Conservation (phyloP, 2,113 vertebrate genomes). For the Paramisgurnus dabryanus region DNA sequence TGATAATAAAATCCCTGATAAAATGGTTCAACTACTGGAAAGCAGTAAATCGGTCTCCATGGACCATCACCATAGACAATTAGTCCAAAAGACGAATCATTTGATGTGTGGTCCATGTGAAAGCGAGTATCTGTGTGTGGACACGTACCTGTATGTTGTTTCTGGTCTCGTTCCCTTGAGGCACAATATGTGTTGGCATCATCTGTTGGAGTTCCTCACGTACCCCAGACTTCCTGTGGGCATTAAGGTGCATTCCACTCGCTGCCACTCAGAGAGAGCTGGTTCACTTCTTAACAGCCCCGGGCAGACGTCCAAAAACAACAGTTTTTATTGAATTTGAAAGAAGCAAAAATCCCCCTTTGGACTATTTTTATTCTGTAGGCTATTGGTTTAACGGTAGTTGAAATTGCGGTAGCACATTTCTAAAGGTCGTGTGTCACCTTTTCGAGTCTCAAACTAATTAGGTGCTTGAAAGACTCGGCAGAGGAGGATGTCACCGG, state of each 20-base stretch:
- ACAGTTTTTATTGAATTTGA: slow-evolving; percentile 62
- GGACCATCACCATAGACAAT: not conserved
- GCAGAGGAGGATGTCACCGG: slow-evolving; percentile 30
- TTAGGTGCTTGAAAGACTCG: slow-evolving; percentile 59
- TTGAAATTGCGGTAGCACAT: slow-evolving; percentile 69
- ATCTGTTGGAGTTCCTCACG: slow-evolving; percentile 47
- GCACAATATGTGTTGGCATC: slow-evolving; percentile 42
- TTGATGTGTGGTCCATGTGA: slow-evolving; percentile 6
- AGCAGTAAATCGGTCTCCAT: not conserved
- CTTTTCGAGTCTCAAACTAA: slow-evolving; percentile 59
- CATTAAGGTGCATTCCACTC: slow-evolving; percentile 52
- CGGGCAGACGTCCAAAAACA: slow-evolving; percentile 68
- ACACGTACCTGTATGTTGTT: slow-evolving; percentile 17
- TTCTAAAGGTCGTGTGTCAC: slow-evolving; percentile 65
- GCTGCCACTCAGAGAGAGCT: slow-evolving; percentile 53
- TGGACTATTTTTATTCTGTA: slow-evolving; percentile 44
- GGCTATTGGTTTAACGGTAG: slow-evolving; percentile 52
- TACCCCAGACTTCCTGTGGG: slow-evolving; percentile 70
- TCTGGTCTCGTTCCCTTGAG: slow-evolving; percentile 12
- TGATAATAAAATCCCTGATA: not conserved
- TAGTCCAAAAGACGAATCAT: not conserved
- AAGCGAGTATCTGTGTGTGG: slow-evolving; percentile 15
- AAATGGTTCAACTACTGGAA: not conserved
- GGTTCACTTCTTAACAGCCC: slow-evolving; percentile 60
- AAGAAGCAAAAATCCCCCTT: slow-evolving; percentile 47